Base-by-base conservation (phyloP, 2,797 vertebrate species). In the Danio albolineatus region DNA sequence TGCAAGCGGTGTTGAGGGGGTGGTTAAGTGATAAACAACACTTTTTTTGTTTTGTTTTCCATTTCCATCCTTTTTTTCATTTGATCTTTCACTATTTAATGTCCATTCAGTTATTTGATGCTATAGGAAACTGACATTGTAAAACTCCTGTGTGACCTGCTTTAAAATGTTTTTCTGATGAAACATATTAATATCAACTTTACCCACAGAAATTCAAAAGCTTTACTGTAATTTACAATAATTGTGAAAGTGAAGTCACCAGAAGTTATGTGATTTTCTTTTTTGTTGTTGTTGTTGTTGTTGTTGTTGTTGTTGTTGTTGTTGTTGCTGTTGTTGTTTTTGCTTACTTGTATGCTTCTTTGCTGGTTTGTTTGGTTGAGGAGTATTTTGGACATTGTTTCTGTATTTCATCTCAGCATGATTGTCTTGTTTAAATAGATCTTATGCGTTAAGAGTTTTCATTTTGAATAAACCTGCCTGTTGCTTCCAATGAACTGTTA, bases 51-150 rank as follows among this genome's bases (percentile, higher is more conserved):
- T 39, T 54, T 71, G 10, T 53, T 36, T 7, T 70, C 49, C 5
- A 16, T 71, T 41, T 7, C n/a, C 38, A 71, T 19, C 2, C 10
- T 54, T 5, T 41, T 70, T 21, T 17, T 14, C 66, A n/a, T 10
- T 71, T 71, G 51, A 46, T 56, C 51, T 14, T 14, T 41, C 39
- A 19, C n/a, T 17, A 46, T 6, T 39, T 73, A 78, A 49, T 67
- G 8, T 21, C 17, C 1, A 19, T 67, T 61, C 62, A 3, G 44
- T 57, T 16, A 54, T 51, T 46, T 14, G 16, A 19, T 46, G 64
- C 53, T 78, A 4, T 60, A 38, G 54, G 65, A 69, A n/a, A 59
- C 38, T 69, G 65, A 36, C 8, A 1, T 21, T 67, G 67, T 46
- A 61, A 39, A 69, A 53, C 70, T 36, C 28, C 44, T 10, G 13